Conservation (phyloP, 2,113 vertebrate genomes). For the Nycticorax nycticorax region DNA sequence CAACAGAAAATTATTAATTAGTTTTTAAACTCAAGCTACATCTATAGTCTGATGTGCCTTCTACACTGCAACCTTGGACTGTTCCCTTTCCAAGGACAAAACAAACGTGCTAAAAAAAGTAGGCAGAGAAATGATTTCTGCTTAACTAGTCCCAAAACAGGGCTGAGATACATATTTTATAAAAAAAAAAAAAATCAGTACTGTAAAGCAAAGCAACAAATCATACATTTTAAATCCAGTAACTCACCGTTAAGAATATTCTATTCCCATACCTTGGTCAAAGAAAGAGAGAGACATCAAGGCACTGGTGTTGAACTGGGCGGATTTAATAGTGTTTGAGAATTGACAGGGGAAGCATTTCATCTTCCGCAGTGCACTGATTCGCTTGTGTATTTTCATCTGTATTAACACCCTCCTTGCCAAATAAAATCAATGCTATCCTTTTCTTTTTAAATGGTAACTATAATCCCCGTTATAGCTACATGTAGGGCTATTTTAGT, state of each 20-base stretch:
- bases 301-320: constrained; percentile 25
- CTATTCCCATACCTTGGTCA: constrained; percentile 37
- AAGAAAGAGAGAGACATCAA: constrained; percentile 32
- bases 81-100: background rate
- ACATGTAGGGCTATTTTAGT: background rate
- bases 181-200: background rate
- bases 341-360: constrained; percentile 52
- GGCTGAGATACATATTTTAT: background rate
- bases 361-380: constrained; percentile 28
- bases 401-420: constrained; percentile 10
- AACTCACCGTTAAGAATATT: background rate
- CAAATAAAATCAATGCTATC: background rate
- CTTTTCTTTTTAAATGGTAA: background rate
- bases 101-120: background rate
- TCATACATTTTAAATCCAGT: background rate
- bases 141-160: background rate
- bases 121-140: background rate
- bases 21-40: background rate
- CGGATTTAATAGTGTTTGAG: background rate
- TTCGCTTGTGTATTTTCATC: constrained; percentile 13
- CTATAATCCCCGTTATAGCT: background rate
- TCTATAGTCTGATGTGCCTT: background rate
- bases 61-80: background rate
- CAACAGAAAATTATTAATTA: background rate
- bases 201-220: background rate